Evolutionary conservation across 37 sponge, comb jelly and placozoan species (phyloP).

Genomic region (Oopsacas minuta): DNA sequence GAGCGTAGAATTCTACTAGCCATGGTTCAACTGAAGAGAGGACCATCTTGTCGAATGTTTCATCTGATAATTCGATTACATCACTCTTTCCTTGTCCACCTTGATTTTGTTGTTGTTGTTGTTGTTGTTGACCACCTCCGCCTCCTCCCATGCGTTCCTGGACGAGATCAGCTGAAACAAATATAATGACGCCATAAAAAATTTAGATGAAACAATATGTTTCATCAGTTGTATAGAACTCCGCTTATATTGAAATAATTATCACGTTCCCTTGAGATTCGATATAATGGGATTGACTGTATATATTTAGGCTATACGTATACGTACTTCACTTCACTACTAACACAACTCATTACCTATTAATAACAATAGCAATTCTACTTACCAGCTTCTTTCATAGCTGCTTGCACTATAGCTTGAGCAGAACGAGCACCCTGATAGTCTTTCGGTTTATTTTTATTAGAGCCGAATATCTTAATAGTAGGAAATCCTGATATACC

Average conservation of each 20-base stretch:
- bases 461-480: constrained; percentile 88
- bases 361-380: too few relatives aligned
- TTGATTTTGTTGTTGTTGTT: not conserved
- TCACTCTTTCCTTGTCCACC: constrained; percentile 29
- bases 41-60: constrained; percentile 72
- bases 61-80: constrained; percentile 74
- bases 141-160: constrained; percentile 26
- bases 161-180: not conserved
- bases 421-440: constrained; percentile 57
- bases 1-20: constrained; percentile 92
- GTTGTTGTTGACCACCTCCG: constrained; percentile 23
- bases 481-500: constrained; percentile 89
- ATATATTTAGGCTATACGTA: too few relatives aligned
- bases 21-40: constrained; percentile 67
- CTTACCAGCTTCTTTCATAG: constrained; percentile 22
- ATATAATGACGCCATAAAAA: not conserved
- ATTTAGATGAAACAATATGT: too few relatives aligned
- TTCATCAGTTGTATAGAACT: too few relatives aligned
- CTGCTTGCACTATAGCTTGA: constrained; percentile 43
- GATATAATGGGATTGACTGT: too few relatives aligned
- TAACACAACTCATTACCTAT: too few relatives aligned
- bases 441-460: constrained; percentile 79
- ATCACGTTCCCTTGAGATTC: too few relatives aligned
- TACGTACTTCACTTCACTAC: too few relatives aligned
- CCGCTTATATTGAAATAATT: too few relatives aligned